phyloP scores from a whole-genome alignment of 2,888 invertebrate genomes.

The Andrena haemorrhoa region DNA sequence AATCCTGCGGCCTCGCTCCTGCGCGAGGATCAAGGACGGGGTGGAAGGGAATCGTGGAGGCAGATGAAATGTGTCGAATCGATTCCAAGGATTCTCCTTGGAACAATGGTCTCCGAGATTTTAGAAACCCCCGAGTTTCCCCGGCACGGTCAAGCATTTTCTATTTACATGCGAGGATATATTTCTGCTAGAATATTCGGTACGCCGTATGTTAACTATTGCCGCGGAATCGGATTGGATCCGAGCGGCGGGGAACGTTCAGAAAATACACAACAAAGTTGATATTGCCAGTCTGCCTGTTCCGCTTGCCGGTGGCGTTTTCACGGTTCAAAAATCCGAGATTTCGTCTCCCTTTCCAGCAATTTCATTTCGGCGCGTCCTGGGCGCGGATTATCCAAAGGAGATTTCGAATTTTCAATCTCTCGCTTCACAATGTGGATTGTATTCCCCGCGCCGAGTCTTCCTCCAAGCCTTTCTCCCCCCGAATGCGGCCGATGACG shows the following conservation, averaged over 20 bases:
- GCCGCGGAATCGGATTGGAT: background rate
- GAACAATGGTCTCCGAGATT: too few relatives aligned
- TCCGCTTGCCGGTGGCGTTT: background rate
- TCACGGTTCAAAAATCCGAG: background rate
- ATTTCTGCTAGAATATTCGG: too few relatives aligned
- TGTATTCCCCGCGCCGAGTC: constrained; percentile 2
- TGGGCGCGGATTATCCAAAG: constrained; percentile 6
- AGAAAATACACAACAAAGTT: too few relatives aligned
- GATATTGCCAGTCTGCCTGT: too few relatives aligned
- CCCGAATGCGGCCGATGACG: too few relatives aligned
- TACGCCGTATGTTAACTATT: too few relatives aligned
- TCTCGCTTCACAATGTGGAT: constrained; percentile 8
- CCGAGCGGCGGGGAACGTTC: background rate
- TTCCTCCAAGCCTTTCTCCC: too few relatives aligned
- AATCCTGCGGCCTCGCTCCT: constrained; percentile 54
- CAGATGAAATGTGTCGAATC: constrained; percentile 4
- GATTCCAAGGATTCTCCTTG: constrained; percentile 2
- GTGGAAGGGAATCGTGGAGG: background rate
- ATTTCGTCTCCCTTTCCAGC: background rate
- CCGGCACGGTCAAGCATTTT: too few relatives aligned
- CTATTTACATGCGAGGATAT: too few relatives aligned
- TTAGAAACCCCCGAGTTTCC: too few relatives aligned
- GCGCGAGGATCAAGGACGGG: constrained; percentile 49
- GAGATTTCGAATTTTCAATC: constrained; percentile 35
- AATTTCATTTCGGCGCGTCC: constrained; percentile 9